Evolutionary conservation across 2,888 invertebrate species (phyloP).

Genomic region (Mechanitis messenoides): DNA sequence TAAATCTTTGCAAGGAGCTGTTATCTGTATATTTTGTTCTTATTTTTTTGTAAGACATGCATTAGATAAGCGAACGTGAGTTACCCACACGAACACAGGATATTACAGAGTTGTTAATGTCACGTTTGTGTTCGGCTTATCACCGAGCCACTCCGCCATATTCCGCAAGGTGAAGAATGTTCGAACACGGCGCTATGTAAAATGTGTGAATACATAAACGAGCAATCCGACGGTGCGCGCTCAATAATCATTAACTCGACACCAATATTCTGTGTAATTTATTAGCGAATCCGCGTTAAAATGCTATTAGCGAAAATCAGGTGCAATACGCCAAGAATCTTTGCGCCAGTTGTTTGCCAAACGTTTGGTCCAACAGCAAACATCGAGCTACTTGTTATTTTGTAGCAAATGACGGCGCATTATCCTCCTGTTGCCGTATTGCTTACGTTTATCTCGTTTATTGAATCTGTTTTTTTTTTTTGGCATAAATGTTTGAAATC

Average conservation of each 20-base stretch:
- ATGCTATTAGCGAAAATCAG: conserved; percentile 20
- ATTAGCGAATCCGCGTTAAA: conserved; percentile 18
- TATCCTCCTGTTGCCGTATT: conserved; percentile 19
- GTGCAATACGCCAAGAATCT: conserved; percentile 16
- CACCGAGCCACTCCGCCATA: conserved; percentile 11
- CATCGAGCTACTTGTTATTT: neutral
- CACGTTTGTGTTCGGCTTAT: conserved; percentile 26
- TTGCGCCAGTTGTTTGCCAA: neutral
- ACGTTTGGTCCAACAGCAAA: neutral
- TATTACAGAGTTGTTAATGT: conserved; percentile 10
- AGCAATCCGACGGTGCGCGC: conserved; percentile 22
- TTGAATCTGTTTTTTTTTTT: conserved; percentile 23
- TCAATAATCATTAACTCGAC: conserved; percentile 21
- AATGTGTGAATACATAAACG: conserved; percentile 20
- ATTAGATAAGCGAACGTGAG: conserved; percentile 11
- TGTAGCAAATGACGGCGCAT: conserved; percentile 4
- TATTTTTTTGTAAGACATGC: neutral
- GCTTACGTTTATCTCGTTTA: conserved; percentile 21
- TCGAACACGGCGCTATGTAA: conserved; percentile 14
- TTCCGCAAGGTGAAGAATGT: conserved; percentile 9
- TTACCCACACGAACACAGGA: conserved; percentile 9
- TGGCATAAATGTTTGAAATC: conserved; percentile 42
- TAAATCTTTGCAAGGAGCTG: too few relatives aligned
- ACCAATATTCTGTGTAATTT: conserved; percentile 15
- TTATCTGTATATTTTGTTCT: too few relatives aligned